Evolutionary conservation across 2,888 invertebrate species (phyloP).

Genomic region (Melangyna quadrimaculata): DNA sequence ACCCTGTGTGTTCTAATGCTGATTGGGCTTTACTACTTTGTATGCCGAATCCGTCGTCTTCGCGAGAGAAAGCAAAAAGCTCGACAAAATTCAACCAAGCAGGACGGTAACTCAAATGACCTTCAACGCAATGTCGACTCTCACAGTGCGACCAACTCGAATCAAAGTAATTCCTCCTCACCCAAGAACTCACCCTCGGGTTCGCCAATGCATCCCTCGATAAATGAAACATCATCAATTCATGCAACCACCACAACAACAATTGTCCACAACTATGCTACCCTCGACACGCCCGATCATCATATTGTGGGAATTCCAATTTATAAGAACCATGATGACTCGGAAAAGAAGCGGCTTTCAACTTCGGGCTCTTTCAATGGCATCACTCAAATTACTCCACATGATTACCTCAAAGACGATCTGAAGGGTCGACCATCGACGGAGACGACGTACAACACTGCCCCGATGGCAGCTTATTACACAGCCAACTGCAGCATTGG

Average conservation of each 20-base stretch:
- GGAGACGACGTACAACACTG: background rate
- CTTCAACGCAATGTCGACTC: conserved; percentile 4
- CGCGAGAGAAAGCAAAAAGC: conserved; percentile 77
- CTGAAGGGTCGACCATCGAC: background rate
- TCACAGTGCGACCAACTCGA: background rate
- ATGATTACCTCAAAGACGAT: conserved; percentile 47
- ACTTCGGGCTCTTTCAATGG: conserved; percentile 72
- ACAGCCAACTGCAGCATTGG: conserved; percentile 41
- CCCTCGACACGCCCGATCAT: conserved; percentile 78
- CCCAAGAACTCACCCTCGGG: conserved; percentile 5
- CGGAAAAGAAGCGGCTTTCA: conserved; percentile 82
- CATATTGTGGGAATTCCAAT: conserved; percentile 81
- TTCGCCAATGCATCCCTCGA: conserved; percentile 18
- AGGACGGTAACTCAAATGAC: conserved; percentile 27
- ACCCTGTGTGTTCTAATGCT: conserved; percentile 58
- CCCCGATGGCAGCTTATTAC: conserved; percentile 18
- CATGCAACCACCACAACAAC: conserved; percentile 46
- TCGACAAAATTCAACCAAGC: background rate
- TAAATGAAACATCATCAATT: conserved; percentile 36
- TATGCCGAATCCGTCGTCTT: conserved; percentile 49
- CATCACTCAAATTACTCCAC: conserved; percentile 9
- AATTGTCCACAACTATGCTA: conserved; percentile 72
- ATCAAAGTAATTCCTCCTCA: conserved; percentile 17
- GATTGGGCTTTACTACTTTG: conserved; percentile 60
- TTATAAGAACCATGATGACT: conserved; percentile 81